A percentile compares a stretch with the other conserved stretches of the same genome.
Conservation (phyloP, 2,113 vertebrate species). For the Hypomesus transpacificus region DNA sequence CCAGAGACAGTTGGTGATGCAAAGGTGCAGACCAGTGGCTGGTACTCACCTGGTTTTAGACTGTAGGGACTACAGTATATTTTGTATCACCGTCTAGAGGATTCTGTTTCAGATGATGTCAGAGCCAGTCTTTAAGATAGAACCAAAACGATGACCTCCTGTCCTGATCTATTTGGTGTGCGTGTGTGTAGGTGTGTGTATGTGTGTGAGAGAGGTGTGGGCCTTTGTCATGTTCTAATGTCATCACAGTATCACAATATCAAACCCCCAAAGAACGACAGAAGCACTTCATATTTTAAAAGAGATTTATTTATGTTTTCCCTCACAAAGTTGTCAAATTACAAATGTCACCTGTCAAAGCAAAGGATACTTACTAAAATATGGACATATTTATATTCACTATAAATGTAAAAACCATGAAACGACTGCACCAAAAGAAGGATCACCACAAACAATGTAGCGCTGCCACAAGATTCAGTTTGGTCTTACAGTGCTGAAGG, state of each 20-base stretch:
- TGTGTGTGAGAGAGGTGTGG: too few species aligned
- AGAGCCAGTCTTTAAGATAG: too few species aligned
- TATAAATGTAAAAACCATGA: slow-evolving; percentile 29
- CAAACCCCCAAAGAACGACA: background rate
- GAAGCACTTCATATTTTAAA: slow-evolving; percentile 1
- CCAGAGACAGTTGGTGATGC: too few species aligned
- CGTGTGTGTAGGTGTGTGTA: too few species aligned
- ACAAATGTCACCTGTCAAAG: slow-evolving; percentile 29
- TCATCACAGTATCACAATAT: background rate
- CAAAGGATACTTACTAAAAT: slow-evolving; percentile 33
- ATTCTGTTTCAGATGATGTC: too few species aligned
- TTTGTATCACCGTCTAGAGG: too few species aligned
- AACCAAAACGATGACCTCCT: too few species aligned
- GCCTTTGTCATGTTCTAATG: background rate
- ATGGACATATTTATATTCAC: slow-evolving; percentile 12
- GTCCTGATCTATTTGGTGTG: too few species aligned
- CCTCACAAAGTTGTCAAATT: slow-evolving; percentile 38
- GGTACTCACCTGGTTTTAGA: too few species aligned
- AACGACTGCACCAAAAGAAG: slow-evolving; percentile 17
- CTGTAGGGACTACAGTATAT: too few species aligned
- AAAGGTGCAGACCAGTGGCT: too few species aligned
- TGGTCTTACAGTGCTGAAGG: slow-evolving; percentile 9
- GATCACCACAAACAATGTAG: slow-evolving; percentile 10
- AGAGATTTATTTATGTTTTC: slow-evolving; percentile 25
- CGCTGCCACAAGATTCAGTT: slow-evolving; percentile 11